phyloP scores from a whole-genome alignment of 2,888 invertebrate species.

The Perdita meconis region DNA sequence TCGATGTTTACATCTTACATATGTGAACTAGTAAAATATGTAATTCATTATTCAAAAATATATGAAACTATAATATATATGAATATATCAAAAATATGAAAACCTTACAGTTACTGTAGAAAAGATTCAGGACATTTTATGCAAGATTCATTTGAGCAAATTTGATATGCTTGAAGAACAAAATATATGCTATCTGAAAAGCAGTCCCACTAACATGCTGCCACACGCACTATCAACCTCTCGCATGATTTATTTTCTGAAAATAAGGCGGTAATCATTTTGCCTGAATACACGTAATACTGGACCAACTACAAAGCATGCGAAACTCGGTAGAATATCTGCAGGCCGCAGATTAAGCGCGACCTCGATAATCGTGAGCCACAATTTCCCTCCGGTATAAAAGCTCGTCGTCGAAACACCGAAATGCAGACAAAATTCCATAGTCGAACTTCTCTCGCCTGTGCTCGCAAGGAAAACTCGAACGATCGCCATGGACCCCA shows the following conservation, averaged over 20 bases:
- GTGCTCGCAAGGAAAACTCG: not conserved
- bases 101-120: not conserved
- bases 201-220: not conserved
- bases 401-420: conserved; percentile 29
- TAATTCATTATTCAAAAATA: too few relatives aligned
- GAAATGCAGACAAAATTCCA: conserved; percentile 42
- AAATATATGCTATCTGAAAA: conserved; percentile 4
- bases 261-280: conserved; percentile 49
- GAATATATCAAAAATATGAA: too few relatives aligned
- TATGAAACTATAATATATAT: too few relatives aligned
- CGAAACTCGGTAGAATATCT: conserved; percentile 39
- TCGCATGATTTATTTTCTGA: conserved; percentile 5
- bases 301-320: conserved; percentile 24
- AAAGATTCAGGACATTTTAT: not conserved
- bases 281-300: conserved; percentile 23
- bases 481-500: conserved; percentile 75
- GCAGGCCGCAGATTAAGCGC: conserved; percentile 49
- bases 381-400: conserved; percentile 56
- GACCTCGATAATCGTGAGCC: conserved; percentile 66
- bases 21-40: too few relatives aligned
- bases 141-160: not conserved
- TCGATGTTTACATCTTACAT: too few relatives aligned
- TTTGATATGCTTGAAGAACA: not conserved
- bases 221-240: not conserved
- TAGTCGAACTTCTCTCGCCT: conserved; percentile 5